A percentile compares a stretch with the other conserved stretches of the same genome.
phyloP scores from a whole-genome alignment of 2,113 vertebrate genomes.

The Crotalus helleri region DNA sequence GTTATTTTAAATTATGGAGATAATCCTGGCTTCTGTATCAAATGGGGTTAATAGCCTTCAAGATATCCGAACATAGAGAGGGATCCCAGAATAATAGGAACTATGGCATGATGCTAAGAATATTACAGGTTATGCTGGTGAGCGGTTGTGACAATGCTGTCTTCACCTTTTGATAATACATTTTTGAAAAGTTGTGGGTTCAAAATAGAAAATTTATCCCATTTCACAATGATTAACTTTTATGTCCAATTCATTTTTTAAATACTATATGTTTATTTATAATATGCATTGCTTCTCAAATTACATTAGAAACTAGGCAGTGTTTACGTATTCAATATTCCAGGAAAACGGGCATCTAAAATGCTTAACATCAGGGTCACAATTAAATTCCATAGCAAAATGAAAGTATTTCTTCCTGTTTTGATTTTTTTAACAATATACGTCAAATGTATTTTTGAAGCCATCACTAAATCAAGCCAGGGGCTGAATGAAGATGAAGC shows the following conservation, averaged over 20 bases:
- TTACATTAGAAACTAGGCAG: neutral
- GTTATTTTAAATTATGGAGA: neutral
- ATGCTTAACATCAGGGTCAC: neutral
- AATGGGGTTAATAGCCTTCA: neutral
- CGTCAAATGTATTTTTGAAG: neutral
- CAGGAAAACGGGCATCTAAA: neutral
- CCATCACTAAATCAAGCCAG: neutral
- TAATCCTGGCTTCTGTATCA: neutral
- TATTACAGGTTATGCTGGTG: neutral
- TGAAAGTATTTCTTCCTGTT: neutral
- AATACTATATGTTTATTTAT: neutral
- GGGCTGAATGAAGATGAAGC: conserved; percentile 5
- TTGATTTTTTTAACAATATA: neutral
- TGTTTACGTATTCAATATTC: neutral
- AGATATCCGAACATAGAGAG: neutral
- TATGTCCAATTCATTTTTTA: neutral
- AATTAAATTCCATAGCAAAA: neutral
- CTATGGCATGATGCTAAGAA: neutral
- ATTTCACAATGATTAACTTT: neutral
- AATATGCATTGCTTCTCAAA: neutral
- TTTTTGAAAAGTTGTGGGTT: neutral
- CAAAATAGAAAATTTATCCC: neutral
- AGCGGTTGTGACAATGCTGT: neutral
- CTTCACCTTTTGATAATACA: neutral
- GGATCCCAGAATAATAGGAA: neutral